These are phyloP conservation scores for Podotricha telesiphe DNA, from an alignment of 2,888 invertebrate genomes.

Conservation along the genomic window DNA sequence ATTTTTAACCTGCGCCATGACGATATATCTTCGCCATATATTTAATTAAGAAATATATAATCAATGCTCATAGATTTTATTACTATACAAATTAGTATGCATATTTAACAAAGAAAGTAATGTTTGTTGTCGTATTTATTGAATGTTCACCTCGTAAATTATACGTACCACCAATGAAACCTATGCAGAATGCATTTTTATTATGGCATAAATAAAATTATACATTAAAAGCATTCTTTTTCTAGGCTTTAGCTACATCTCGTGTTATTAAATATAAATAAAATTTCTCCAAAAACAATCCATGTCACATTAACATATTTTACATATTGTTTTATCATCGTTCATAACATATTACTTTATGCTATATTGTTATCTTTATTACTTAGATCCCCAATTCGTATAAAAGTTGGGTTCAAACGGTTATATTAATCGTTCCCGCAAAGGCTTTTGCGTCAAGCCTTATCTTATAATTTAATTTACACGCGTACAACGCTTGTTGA, in stretches of 20 bases:
- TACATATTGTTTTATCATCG: slow-evolving; percentile 47
- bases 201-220: slow-evolving; percentile 74
- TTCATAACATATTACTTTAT: slow-evolving; percentile 52
- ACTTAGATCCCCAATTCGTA: slow-evolving; percentile 52
- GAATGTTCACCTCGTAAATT: slow-evolving; percentile 59
- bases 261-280: slow-evolving; percentile 39
- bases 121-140: slow-evolving; percentile 44
- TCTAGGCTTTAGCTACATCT: slow-evolving; percentile 45
- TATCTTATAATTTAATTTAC: slow-evolving; percentile 80
- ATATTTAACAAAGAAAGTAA: slow-evolving; percentile 65
- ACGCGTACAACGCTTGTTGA: slow-evolving; percentile 64
- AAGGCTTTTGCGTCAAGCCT: slow-evolving; percentile 62
- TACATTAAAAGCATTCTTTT: slow-evolving; percentile 53
- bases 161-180: slow-evolving; percentile 60
- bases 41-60: slow-evolving; percentile 71
- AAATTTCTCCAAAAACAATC: slow-evolving; percentile 43
- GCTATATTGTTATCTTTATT: slow-evolving; percentile 61
- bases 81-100: slow-evolving; percentile 62
- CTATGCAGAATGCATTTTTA: slow-evolving; percentile 61
- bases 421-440: slow-evolving; percentile 62
- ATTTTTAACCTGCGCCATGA: slow-evolving; percentile 72
- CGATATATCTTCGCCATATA: slow-evolving; percentile 64
- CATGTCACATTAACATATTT: slow-evolving; percentile 48
- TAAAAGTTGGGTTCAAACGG: slow-evolving; percentile 59
- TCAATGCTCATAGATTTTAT: slow-evolving; percentile 64